Conservation (phyloP, 2,888 invertebrate species). For the Euphydryas editha region DNA sequence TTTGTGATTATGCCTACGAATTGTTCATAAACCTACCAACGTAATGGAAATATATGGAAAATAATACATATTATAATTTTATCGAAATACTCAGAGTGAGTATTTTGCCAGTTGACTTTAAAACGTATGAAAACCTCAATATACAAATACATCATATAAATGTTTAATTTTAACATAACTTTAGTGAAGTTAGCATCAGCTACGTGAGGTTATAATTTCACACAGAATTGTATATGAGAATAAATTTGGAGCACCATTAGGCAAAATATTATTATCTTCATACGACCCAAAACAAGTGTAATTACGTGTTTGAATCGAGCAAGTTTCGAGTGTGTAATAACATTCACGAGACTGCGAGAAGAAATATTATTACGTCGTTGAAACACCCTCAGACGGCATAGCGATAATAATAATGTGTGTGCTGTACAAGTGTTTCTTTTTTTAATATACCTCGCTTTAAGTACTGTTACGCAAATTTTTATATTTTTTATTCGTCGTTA, state of each 20-base stretch:
- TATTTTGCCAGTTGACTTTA: not conserved
- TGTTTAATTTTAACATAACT: conserved; percentile 4
- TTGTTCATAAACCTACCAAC: not conserved
- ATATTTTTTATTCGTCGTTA: no score
- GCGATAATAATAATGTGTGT: conserved; percentile 36
- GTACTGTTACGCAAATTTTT: not conserved
- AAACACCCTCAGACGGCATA: conserved; percentile 29
- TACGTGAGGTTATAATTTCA: conserved; percentile 37
- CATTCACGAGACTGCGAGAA: conserved; percentile 39
- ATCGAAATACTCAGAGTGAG: not conserved
- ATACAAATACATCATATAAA: not conserved
- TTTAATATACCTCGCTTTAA: not conserved
- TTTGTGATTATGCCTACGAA: not conserved
- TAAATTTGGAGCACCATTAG: conserved; percentile 44
- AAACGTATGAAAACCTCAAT: not conserved
- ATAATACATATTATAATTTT: no score
- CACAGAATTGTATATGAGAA: conserved; percentile 38
- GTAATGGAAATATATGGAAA: not conserved
- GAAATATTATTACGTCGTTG: conserved; percentile 40
- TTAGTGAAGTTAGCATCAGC: conserved; percentile 18
- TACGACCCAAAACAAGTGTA: conserved; percentile 46
- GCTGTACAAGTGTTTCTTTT: conserved; percentile 20
- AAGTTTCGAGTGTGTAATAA: conserved; percentile 44
- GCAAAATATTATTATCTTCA: conserved; percentile 45
- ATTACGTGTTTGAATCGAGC: conserved; percentile 45